A percentile compares a stretch with the other conserved stretches of the same genome.
These are phyloP conservation scores for Numida meleagris DNA, from an alignment of 2,113 vertebrate genomes.

Conservation along the genomic window DNA sequence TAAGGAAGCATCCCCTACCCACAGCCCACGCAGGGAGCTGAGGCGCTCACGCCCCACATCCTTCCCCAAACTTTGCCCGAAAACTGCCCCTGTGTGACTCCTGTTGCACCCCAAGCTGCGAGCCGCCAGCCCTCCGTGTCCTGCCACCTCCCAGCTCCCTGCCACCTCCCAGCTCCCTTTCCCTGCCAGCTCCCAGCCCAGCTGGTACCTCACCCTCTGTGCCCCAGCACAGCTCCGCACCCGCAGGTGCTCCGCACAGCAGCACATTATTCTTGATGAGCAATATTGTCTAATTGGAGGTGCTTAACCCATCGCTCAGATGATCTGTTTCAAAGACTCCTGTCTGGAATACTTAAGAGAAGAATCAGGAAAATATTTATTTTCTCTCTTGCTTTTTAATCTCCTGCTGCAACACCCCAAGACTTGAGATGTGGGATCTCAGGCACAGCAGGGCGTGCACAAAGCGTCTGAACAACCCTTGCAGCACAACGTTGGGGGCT, in stretches of 20 bases:
- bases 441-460: neutral
- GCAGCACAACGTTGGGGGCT: neutral
- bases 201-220: too few relatives aligned
- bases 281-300: neutral
- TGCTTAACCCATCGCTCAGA: neutral
- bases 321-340: neutral
- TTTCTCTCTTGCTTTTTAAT: neutral
- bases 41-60: too few relatives aligned
- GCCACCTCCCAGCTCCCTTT: neutral
- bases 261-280: neutral
- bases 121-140: neutral
- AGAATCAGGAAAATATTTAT: neutral
- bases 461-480: neutral
- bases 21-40: neutral
- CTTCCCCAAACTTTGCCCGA: neutral
- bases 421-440: neutral
- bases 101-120: neutral
- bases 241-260: neutral
- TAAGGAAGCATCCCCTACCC: neutral
- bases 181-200: neutral
- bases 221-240: neutral
- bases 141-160: neutral
- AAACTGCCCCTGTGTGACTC: neutral
- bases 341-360: neutral
- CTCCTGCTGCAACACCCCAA: neutral